Percentiles rank a stretch among this genome's conserved stretches.
These are phyloP conservation scores for Branchinecta sandiegonensis DNA, from an alignment of 2,888 invertebrate species.

Conservation along the genomic window DNA sequence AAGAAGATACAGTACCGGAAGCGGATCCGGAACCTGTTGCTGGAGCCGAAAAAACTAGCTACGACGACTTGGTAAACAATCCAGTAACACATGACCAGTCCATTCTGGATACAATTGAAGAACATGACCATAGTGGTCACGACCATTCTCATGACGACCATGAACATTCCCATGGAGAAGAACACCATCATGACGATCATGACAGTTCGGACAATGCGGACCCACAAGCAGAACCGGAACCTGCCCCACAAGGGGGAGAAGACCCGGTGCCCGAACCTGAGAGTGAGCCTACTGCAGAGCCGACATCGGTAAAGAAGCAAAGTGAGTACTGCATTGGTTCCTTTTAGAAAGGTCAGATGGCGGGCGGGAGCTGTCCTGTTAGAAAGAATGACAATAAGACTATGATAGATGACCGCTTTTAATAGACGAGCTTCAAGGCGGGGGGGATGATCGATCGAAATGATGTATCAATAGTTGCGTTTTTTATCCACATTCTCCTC, in stretches of 20 bases:
- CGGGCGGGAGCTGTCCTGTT: no score
- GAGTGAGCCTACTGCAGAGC: slow-evolving; percentile 16
- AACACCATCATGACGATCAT: neutral
- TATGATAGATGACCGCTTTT: no score
- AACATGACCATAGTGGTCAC: slow-evolving; percentile 22
- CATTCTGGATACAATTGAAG: slow-evolving; percentile 18
- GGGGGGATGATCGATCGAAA: no score
- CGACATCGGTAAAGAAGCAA: no score
- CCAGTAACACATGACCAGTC: neutral
- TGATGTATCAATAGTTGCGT: no score
- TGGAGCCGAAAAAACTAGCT: slow-evolving; percentile 25
- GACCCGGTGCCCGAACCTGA: slow-evolving; percentile 34
- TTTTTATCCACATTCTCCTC: no score
- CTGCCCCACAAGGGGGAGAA: slow-evolving; percentile 33
- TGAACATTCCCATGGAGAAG: slow-evolving; percentile 3
- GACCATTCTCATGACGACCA: slow-evolving; percentile 21
- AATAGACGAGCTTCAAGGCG: no score
- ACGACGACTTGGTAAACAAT: slow-evolving; percentile 21
- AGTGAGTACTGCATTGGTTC: no score
- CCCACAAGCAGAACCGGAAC: slow-evolving; percentile 36
- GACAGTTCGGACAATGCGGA: slow-evolving; percentile 17
- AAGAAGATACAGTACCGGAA: slow-evolving; percentile 35
- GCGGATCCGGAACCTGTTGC: slow-evolving; percentile 32
- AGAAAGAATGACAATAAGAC: no score
- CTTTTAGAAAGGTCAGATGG: no score